Conservation (phyloP, 2,113 vertebrate species). For the Takifugu bimaculatus region DNA sequence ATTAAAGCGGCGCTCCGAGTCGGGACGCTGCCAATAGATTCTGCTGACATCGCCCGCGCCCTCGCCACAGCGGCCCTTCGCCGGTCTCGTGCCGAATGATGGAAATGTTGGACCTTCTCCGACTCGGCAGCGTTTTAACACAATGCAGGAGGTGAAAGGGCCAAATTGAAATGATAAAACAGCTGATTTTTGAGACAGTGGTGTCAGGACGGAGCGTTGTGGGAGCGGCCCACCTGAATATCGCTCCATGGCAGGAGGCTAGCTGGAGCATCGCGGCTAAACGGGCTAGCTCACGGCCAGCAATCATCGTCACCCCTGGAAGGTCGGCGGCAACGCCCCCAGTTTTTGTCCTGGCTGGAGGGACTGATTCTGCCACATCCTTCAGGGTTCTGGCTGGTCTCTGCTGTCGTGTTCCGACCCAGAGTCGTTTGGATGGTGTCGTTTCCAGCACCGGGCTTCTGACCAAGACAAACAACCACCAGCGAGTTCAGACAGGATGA, state of each 20-base stretch:
- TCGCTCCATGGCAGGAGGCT: too few relatives aligned
- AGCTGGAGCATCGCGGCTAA: constrained; percentile 8
- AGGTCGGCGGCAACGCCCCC: constrained; percentile 22
- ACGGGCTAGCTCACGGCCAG: constrained; percentile 12
- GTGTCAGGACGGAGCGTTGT: constrained; percentile 40
- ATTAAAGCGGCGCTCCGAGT: constrained; percentile 55
- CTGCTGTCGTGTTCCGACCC: neutral
- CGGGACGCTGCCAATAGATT: constrained; percentile 58
- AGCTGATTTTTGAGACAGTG: constrained; percentile 41
- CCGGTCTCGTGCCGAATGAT: constrained; percentile 29
- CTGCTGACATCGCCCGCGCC: constrained; percentile 64
- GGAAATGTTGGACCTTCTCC: constrained; percentile 56
- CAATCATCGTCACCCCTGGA: constrained; percentile 30
- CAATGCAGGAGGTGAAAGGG: constrained; percentile 45
- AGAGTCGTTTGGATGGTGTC: constrained; percentile 1
- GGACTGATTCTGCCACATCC: neutral
- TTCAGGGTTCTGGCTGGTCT: constrained; percentile 19
- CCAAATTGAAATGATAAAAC: constrained; percentile 57
- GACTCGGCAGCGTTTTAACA: constrained; percentile 55
- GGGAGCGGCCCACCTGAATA: neutral
- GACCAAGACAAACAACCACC: constrained; percentile 27
- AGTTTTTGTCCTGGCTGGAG: neutral
- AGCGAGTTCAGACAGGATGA: too few relatives aligned
- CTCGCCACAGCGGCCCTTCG: constrained; percentile 45
- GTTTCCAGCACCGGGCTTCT: constrained; percentile 8